A percentile compares a stretch with the other conserved stretches of the same genome.
These are phyloP conservation scores for Speoplatyrhinus poulsoni DNA, from an alignment of 2,113 vertebrate species.

Conservation along the genomic window DNA sequence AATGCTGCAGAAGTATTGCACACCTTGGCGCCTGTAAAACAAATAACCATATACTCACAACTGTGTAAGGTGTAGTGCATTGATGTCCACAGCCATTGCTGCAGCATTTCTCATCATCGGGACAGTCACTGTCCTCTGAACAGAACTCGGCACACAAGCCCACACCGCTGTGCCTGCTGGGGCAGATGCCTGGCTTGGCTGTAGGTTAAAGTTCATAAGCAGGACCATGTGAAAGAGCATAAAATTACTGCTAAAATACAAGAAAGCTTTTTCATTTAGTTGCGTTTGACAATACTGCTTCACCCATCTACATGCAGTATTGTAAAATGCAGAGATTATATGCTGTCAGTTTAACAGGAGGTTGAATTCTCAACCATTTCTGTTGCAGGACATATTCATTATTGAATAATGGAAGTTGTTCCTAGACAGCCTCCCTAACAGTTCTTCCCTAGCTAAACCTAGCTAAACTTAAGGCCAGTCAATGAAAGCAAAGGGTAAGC, in stretches of 20 bases:
- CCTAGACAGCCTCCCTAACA: too few relatives aligned
- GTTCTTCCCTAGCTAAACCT: constrained; percentile 66
- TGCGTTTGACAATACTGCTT: too few relatives aligned
- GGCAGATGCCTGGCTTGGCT: constrained; percentile 71
- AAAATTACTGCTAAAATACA: background rate
- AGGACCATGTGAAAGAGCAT: background rate
- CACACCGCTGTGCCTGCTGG: constrained; percentile 37
- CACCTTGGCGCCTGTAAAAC: too few relatives aligned
- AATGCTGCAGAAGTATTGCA: too few relatives aligned
- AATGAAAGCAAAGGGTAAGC: too few relatives aligned
- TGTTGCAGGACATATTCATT: too few relatives aligned
- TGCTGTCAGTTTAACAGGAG: too few relatives aligned
- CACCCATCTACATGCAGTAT: too few relatives aligned
- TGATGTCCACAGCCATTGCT: constrained; percentile 75
- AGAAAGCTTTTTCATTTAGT: background rate
- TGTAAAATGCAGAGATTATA: too few relatives aligned
- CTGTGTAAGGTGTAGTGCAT: constrained; percentile 70
- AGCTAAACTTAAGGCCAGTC: too few relatives aligned
- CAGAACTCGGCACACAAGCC: constrained; percentile 73
- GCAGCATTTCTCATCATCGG: constrained; percentile 73
- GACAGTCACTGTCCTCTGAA: constrained; percentile 69
- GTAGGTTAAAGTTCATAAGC: constrained; percentile 10
- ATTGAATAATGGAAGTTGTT: too few relatives aligned
- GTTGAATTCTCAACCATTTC: too few relatives aligned
- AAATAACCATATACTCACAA: constrained; percentile 34